phyloP scores from a whole-genome alignment of 2,797 vertebrate genomes.

The Vipera latastei region DNA sequence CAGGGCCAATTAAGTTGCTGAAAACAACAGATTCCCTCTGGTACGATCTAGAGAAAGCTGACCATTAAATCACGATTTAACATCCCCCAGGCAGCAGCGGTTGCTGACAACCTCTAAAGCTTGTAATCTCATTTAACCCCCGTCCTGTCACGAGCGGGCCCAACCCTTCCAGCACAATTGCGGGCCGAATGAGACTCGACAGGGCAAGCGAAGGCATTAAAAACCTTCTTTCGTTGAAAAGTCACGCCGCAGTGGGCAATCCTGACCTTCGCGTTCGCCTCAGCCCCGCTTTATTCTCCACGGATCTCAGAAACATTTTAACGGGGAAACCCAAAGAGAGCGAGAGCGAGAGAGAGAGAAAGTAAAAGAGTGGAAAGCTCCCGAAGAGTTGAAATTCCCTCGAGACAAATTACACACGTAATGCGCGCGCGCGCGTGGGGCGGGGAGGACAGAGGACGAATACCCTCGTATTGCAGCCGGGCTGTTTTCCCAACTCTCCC shows the following conservation, averaged over 20 bases:
- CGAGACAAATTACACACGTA: conserved; percentile 75
- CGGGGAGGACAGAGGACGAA: conserved; percentile 41
- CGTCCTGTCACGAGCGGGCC: conserved; percentile 78
- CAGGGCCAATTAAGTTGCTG: conserved; percentile 72
- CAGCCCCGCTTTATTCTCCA: conserved; percentile 46
- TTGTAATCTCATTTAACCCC: conserved; percentile 88
- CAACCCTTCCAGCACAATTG: conserved; percentile 73
- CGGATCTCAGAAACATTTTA: conserved; percentile 61
- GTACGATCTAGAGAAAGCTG: conserved; percentile 77
- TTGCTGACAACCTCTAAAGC: conserved; percentile 79
- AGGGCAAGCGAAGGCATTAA: conserved; percentile 78
- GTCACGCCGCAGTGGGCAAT: conserved; percentile 79
- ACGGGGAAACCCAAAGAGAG: conserved; percentile 45
- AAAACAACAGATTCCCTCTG: conserved; percentile 73
- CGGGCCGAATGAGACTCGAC: conserved; percentile 83
- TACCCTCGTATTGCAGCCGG: conserved; percentile 65
- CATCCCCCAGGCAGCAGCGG: conserved; percentile 73
- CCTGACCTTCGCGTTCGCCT: conserved; percentile 75
- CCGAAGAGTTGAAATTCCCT: conserved; percentile 57
- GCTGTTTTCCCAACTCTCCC: conserved; percentile 15
- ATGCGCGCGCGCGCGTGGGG: not conserved
- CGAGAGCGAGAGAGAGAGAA: conserved; percentile 33
- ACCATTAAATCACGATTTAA: conserved; percentile 86
- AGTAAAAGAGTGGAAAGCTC: not conserved
- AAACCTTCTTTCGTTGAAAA: conserved; percentile 82